phyloP scores from a whole-genome alignment of 2,888 invertebrate species.

The Alsophila aescularia region DNA sequence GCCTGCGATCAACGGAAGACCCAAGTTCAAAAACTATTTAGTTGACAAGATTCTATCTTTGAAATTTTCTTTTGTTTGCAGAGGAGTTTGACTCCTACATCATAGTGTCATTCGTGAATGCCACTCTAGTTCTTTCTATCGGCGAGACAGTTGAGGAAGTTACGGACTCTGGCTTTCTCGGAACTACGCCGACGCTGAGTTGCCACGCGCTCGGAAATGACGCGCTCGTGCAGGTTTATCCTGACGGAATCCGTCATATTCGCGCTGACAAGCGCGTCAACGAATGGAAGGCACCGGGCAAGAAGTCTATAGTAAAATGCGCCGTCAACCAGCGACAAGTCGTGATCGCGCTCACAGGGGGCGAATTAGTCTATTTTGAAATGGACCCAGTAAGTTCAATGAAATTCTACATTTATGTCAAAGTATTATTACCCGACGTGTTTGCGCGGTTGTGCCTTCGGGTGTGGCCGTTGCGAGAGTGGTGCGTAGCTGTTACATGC shows the following conservation, averaged over 20 bases:
- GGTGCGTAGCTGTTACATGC: conserved; percentile 82
- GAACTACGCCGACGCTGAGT: conserved; percentile 99
- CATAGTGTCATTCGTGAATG: conserved; percentile 99
- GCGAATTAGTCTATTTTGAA: conserved; percentile 99
- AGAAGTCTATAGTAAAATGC: conserved; percentile 98
- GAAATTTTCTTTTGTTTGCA: conserved; percentile 87
- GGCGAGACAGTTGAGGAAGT: conserved; percentile 99
- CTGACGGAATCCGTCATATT: conserved; percentile 99
- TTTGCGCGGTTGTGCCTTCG: conserved; percentile 60
- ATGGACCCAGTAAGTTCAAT: conserved; percentile 95
- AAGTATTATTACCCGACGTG: conserved; percentile 60
- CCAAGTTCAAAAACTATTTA: conserved; percentile 39
- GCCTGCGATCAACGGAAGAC: conserved; percentile 55
- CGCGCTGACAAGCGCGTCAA: conserved; percentile 99
- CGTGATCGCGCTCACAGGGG: conserved; percentile 98
- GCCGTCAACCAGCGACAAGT: conserved; percentile 99
- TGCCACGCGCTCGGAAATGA: conserved; percentile 99
- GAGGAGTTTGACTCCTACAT: conserved; percentile 99
- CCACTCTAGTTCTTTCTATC: conserved; percentile 99
- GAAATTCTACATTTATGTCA: conserved; percentile 3
- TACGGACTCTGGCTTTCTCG: conserved; percentile 99
- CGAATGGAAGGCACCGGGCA: conserved; percentile 99
- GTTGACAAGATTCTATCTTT: conserved; percentile 44
- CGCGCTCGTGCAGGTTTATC: conserved; percentile 99
- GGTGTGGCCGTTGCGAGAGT: conserved; percentile 60